Conservation (phyloP, 2,797 vertebrate species). For the Myotis myotis region DNA sequence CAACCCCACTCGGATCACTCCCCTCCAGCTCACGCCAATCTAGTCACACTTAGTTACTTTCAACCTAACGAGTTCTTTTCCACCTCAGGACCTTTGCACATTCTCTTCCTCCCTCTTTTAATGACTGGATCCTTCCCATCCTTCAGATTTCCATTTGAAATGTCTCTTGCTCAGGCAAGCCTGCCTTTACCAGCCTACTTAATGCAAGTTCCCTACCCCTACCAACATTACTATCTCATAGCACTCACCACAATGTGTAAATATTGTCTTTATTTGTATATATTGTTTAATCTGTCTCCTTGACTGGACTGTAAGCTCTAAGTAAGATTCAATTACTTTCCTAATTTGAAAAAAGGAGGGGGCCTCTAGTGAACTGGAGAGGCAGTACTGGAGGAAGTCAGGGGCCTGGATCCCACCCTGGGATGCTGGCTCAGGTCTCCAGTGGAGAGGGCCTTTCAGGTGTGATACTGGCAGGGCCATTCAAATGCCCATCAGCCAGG, state of each 20-base stretch:
- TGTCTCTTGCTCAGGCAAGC: neutral
- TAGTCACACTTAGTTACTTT: neutral
- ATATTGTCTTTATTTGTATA: neutral
- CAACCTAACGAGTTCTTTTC: neutral
- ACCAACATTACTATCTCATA: neutral
- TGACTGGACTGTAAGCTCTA: neutral
- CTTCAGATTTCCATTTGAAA: neutral
- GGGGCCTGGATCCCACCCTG: neutral
- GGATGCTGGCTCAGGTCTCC: neutral
- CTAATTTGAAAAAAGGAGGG: neutral
- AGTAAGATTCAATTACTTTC: neutral
- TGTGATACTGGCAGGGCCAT: neutral
- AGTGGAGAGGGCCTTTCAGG: neutral
- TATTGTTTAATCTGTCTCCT: neutral
- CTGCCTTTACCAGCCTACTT: neutral
- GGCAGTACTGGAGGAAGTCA: neutral
- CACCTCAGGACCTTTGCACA: neutral
- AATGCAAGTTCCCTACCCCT: neutral
- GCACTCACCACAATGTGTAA: neutral
- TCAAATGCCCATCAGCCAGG: neutral
- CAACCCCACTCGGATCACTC: neutral
- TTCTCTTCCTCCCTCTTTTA: neutral
- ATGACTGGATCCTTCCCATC: neutral
- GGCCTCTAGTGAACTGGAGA: neutral
- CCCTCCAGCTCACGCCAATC: neutral